Evolutionary conservation across 2,797 vertebrate species (phyloP), one percentile per base, ranked within the genome.

Genomic region (Pampus argenteus): DNA sequence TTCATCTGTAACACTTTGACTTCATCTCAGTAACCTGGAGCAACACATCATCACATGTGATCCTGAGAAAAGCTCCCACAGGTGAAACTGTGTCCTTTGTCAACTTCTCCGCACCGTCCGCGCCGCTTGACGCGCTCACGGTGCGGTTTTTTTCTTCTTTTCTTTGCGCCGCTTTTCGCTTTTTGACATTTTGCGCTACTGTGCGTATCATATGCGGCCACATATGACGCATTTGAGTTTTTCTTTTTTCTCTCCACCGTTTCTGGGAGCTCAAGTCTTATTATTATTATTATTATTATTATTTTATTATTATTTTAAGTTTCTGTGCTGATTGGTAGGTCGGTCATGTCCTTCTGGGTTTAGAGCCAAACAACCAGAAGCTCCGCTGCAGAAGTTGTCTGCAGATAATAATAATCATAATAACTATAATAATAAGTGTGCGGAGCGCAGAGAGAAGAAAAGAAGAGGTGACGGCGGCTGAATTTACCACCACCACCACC

Each of bases 61-160:
- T n/a, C n/a, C n/a, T n/a, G n/a, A n/a, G n/a, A n/a, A 22, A 57
- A 69, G 81, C 74, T 85, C 87, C 48, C 20, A 88, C 89, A 90
- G 83, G 87, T 88, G 91, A 90, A 44, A 70, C 62, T 73, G 78
- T n/a, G 54, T 36, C 81, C 28, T 17, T 58, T 26, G 45, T 18
- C 23, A 87, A 86, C 76, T 88, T 81, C 74, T 6, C 71, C 3
- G 71, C 77, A 29, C 23, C 54, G 57, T 28, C 47, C 36, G 36
- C 13, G 34, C 57, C 3, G 64, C 2, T 28, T 14, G 71, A 68
- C 56, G 73, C 80, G 64, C 82, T 47, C 55, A 2, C 23, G 6
- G 80, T 14, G 82, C n/a, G n/a, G n/a, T n/a, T n/a, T n/a, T n/a
- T n/a, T n/a, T n/a, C n/a, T n/a, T n/a, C n/a, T n/a, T n/a, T n/a